Conservation (phyloP, 2,888 invertebrate genomes). For the Sinopyrophorus schimmeli region DNA sequence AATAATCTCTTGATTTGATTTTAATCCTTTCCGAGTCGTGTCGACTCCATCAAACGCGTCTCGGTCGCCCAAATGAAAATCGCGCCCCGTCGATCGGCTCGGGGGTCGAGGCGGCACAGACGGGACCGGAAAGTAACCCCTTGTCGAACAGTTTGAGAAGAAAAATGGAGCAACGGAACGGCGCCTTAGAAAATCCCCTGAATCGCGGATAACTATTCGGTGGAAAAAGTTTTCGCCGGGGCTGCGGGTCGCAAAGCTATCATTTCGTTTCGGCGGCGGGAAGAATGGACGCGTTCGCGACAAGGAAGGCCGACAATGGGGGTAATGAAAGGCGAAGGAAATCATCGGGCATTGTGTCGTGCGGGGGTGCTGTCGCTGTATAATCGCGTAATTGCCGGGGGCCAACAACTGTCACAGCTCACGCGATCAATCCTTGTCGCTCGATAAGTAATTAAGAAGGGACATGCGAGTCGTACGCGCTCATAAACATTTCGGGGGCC, state of each 20-base stretch:
- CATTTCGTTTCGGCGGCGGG: constrained; percentile 49
- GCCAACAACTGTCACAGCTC: constrained; percentile 45
- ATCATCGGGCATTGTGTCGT: constrained; percentile 52
- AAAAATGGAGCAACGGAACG: constrained; percentile 44
- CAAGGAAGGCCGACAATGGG: constrained; percentile 52
- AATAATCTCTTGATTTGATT: constrained; percentile 49
- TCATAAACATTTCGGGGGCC: constrained; percentile 45
- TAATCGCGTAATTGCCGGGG: constrained; percentile 52
- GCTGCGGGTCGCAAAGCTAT: constrained; percentile 44
- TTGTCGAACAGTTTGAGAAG: constrained; percentile 38
- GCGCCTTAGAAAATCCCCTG: constrained; percentile 42
- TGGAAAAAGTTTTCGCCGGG: constrained; percentile 44
- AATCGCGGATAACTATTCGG: constrained; percentile 39
- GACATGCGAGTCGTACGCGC: constrained; percentile 38
- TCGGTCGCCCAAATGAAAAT: constrained; percentile 31
- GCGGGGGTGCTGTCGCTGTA: constrained; percentile 41
- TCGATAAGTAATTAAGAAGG: constrained; percentile 48
- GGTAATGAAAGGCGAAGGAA: constrained; percentile 55
- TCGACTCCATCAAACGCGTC: constrained; percentile 43
- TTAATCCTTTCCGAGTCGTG: constrained; percentile 47
- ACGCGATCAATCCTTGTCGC: constrained; percentile 55
- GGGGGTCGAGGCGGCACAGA: constrained; percentile 13
- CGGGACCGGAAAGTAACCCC: constrained; percentile 37
- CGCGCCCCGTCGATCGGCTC: constrained; percentile 19
- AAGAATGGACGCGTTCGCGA: constrained; percentile 47